A percentile compares a stretch with the other conserved stretches of the same genome.
phyloP scores from a whole-genome alignment of 2,888 invertebrate species.

The Adineta ricciae region DNA sequence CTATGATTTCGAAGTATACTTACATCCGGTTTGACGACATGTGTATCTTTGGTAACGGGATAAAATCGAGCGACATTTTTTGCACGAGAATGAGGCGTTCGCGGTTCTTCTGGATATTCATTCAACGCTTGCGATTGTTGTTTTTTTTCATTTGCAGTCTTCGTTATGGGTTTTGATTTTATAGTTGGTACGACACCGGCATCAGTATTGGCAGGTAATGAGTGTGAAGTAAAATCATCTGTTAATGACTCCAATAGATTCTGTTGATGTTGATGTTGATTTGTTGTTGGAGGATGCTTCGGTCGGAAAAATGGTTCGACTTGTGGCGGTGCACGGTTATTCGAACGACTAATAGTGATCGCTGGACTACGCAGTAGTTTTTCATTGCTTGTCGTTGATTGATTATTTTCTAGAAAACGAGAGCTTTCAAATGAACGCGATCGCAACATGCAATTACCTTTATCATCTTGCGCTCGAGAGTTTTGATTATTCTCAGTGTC shows the following conservation, averaged over 20 bases:
- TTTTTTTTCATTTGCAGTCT: neutral
- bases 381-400: neutral
- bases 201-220: neutral
- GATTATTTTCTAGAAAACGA: neutral
- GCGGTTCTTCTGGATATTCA: neutral
- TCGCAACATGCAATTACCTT: neutral
- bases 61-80: conserved; percentile 59
- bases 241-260: neutral
- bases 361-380: neutral
- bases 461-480: neutral
- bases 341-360: neutral
- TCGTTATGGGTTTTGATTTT: too few species aligned
- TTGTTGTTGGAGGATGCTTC: neutral
- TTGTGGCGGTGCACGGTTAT: neutral
- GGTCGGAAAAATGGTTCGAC: conserved; percentile 8
- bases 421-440: too few species aligned
- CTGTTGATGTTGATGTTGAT: neutral
- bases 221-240: neutral
- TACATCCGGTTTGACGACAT: conserved; percentile 25
- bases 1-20: neutral
- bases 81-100: conserved; percentile 13
- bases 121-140: neutral
- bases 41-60: conserved; percentile 72
- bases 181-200: neutral
- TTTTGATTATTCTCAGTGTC: neutral